Evolutionary conservation across 2,113 vertebrate species (phyloP), one percentile per base, ranked within the genome.

Genomic region (Colossoma macropomum): DNA sequence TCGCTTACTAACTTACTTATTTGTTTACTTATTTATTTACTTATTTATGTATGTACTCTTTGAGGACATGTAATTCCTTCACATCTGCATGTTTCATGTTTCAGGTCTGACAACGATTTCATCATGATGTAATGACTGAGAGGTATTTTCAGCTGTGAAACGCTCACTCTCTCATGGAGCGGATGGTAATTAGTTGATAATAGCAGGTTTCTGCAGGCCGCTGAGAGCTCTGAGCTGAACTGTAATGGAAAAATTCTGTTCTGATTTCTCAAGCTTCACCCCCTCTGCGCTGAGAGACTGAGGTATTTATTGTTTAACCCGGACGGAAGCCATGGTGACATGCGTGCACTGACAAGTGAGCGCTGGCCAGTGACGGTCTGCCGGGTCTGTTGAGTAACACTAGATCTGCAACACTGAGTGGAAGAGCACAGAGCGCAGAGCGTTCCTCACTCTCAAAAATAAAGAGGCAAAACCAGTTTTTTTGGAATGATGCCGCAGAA

Each of bases 271-370:
- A 83, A 82, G 86, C 86, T 91, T 91, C 82, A 88, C 88, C 92
- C 86, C 88, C 88, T 90, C 90, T 90, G 3, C 34, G 4, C 41
- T 4, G 28, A 80, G 69, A 87, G 82, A 84, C 50, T 65, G 50
- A 86, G 77, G 83, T 93, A 91, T 92, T 92, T 92, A 91, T 90
- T 92, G 90, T 90, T 88, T 91, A 87, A 90, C 82, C 79, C 77
- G 74, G 50, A 70, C 25, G 23, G 84, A 83, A 90, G 86, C 88
- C 88, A 92, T 93, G 92, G 90, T 78, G 87, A 94, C 90, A 50
- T 71, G 83, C 93, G 87, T 88, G 93, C 86, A 88, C 85, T 72
- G 83, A 86, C 92, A 91, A 87, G 92, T 79, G 80, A 48, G 71
- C 12, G 74, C 65, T 72, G 65, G 56, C 72, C 12, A 60, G 63